Percentiles rank a stretch among this genome's conserved stretches.
Evolutionary conservation across 2,888 invertebrate species (phyloP).

Genomic region (Melanophora roralis): DNA sequence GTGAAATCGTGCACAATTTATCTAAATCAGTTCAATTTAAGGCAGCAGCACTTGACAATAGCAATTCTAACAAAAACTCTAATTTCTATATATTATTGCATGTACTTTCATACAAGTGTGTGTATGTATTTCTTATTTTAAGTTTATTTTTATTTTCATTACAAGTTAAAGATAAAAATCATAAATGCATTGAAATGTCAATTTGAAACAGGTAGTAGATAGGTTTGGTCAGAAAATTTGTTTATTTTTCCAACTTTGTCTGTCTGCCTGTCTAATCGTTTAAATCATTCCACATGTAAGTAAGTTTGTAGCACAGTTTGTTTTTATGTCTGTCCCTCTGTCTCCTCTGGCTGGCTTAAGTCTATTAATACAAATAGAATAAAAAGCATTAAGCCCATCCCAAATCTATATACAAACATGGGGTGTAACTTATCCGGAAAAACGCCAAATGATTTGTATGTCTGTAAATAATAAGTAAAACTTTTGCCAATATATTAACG

Average conservation of each 20-base stretch:
- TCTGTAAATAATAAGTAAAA: slow-evolving; percentile 19
- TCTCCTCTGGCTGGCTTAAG: slow-evolving; percentile 3
- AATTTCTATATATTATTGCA: neutral
- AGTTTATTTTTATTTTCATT: slow-evolving; percentile 35
- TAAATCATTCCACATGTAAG: slow-evolving; percentile 14
- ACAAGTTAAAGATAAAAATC: slow-evolving; percentile 70
- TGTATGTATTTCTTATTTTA: slow-evolving; percentile 1
- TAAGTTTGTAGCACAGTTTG: too few species aligned
- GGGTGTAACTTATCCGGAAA: slow-evolving; percentile 50
- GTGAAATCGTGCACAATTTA: slow-evolving; percentile 63
- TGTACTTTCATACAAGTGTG: neutral
- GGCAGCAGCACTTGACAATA: slow-evolving; percentile 61
- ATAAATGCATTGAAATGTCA: slow-evolving; percentile 76
- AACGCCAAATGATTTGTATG: slow-evolving; percentile 12
- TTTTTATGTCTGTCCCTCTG: neutral
- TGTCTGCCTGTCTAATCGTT: slow-evolving; percentile 6
- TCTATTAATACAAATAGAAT: neutral
- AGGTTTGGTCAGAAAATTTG: slow-evolving; percentile 61
- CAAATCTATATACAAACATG: slow-evolving; percentile 48
- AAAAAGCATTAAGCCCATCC: slow-evolving; percentile 56
- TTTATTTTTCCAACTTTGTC: slow-evolving; percentile 20
- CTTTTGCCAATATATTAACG: slow-evolving; percentile 26
- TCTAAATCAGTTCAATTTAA: slow-evolving; percentile 63
- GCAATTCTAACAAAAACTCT: slow-evolving; percentile 37
- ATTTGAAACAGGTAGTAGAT: slow-evolving; percentile 63